These are phyloP conservation scores for Teleogryllus occipitalis DNA, from an alignment of 1,140 invertebrate species.

Conservation along the genomic window DNA sequence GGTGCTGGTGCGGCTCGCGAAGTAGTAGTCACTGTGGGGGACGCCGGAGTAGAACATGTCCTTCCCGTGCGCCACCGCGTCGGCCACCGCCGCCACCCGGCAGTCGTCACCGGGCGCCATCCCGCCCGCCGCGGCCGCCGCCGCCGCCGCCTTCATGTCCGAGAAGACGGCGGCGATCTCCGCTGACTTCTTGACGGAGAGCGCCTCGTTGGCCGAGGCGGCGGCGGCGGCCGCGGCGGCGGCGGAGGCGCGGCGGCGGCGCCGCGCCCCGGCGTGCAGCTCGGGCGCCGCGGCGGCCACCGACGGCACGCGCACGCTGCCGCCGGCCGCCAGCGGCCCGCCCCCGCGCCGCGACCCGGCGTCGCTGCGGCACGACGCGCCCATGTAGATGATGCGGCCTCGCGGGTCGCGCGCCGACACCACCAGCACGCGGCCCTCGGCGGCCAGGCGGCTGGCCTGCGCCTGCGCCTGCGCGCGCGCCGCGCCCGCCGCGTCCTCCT, in stretches of 20 bases:
- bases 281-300: background rate
- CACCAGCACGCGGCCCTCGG: slow-evolving; percentile 37
- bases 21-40: background rate
- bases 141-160: slow-evolving; percentile 46
- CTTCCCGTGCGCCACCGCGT: slow-evolving; percentile 7
- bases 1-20: slow-evolving; percentile 16
- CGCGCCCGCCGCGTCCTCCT: background rate
- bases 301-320: background rate
- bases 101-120: background rate
- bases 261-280: background rate
- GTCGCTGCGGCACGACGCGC: slow-evolving; percentile 17
- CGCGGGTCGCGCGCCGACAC: slow-evolving; percentile 46
- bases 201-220: slow-evolving; percentile 43
- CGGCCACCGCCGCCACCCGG: background rate
- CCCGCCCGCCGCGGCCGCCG: slow-evolving; percentile 26
- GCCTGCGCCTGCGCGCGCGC: too few relatives aligned
- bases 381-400: slow-evolving; percentile 37
- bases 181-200: slow-evolving; percentile 77
- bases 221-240: background rate
- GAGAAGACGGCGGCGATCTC: slow-evolving; percentile 80
- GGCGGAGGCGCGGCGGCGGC: too few relatives aligned
- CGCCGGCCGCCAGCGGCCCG: too few relatives aligned
- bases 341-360: background rate
- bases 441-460: too few relatives aligned
- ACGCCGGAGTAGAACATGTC: slow-evolving; percentile 22